Conservation (phyloP, 2,113 vertebrate species). For the Tenrec ecaudatus region DNA sequence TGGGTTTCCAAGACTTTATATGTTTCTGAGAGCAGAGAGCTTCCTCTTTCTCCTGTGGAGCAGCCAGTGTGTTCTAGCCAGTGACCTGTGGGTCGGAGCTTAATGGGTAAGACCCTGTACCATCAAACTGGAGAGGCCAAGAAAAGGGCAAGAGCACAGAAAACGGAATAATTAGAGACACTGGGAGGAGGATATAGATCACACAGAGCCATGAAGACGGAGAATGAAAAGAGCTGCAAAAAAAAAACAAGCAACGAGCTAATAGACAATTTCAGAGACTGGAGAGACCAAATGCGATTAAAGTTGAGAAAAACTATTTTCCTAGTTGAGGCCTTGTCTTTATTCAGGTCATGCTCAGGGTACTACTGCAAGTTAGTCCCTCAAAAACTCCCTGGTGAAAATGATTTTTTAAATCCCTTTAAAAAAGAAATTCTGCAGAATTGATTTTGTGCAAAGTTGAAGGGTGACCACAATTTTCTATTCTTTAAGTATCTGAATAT, state of each 20-base stretch:
- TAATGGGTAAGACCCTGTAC: too few species aligned
- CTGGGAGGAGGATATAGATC: background rate
- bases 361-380: background rate
- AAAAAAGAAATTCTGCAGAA: background rate
- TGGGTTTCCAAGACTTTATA: too few species aligned
- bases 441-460: background rate
- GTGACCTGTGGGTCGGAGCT: background rate
- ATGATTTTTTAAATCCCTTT: background rate
- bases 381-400: constrained; percentile 36
- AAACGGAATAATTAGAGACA: background rate
- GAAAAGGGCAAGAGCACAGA: background rate
- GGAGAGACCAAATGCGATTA: background rate
- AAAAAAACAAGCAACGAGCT: background rate
- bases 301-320: background rate
- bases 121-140: background rate
- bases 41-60: too few species aligned
- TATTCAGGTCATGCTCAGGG: background rate
- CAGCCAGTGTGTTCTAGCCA: too few species aligned
- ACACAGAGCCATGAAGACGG: background rate
- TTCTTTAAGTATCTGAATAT: background rate
- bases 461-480: background rate
- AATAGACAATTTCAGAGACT: background rate
- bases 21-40: too few species aligned
- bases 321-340: background rate
- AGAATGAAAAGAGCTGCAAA: background rate